These are phyloP conservation scores for Samia ricini DNA, from an alignment of 1,140 invertebrate genomes.

Conservation along the genomic window DNA sequence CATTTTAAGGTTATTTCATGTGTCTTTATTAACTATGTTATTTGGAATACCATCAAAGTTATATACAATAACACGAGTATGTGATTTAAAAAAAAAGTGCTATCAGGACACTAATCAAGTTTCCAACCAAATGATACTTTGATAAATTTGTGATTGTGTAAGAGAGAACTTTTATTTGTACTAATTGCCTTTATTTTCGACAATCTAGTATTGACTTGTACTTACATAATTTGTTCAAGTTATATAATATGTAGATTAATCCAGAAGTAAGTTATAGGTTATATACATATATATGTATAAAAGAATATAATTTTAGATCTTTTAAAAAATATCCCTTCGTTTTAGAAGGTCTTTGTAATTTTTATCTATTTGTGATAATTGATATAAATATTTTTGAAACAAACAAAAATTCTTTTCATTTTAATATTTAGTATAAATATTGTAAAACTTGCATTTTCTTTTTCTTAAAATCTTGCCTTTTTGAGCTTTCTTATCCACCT, in stretches of 20 bases:
- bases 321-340: conserved; percentile 20
- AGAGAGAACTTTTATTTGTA: not conserved
- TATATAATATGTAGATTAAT: not conserved
- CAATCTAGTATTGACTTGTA: not conserved
- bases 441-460: conserved; percentile 11
- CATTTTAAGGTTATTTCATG: too few species aligned
- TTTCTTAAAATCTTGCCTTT: conserved; percentile 2
- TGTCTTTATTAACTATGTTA: too few species aligned
- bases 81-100: not conserved
- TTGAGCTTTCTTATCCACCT: conserved; percentile 7
- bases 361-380: conserved; percentile 7
- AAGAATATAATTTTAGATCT: too few species aligned
- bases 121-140: too few species aligned
- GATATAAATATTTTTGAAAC: not conserved
- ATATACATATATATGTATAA: not conserved
- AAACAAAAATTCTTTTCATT: not conserved
- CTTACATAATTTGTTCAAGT: not conserved
- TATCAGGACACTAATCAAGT: too few species aligned
- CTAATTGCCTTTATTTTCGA: not conserved
- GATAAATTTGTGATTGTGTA: too few species aligned
- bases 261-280: not conserved
- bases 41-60: not conserved
- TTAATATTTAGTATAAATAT: not conserved
- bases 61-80: not conserved
- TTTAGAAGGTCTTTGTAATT: conserved; percentile 21